Evolutionary conservation across 2,888 invertebrate species (phyloP), one percentile per base, ranked within the genome.

Genomic region (Drosophila basisetae): DNA sequence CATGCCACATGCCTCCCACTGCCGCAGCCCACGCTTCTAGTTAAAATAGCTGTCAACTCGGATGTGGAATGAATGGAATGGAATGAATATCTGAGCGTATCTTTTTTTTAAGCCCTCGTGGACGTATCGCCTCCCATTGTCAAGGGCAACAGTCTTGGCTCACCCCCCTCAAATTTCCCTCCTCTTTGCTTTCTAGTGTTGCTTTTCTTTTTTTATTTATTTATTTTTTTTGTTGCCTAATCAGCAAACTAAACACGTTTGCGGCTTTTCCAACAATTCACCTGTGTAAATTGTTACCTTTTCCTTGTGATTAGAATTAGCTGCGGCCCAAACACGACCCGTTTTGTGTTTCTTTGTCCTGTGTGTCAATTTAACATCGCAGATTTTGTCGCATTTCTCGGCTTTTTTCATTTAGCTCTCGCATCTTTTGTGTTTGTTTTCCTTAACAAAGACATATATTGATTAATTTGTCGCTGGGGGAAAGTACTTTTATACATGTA

Each of bases 191-290:
- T 54, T 56, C 11, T 60, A 16, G 16, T 39, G 41, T 22, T 58
- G 58, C 28, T 25, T 47, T 47, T n/a, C n/a, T 37, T 41, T 18
- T 47, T 22, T 53, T 47, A 31, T 53, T 22, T 35, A n/a, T 49
- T 65, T 39, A 25, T 62, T 53, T 65, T 53, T 65, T 70, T 78
- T 64, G 49, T 74, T 58, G 68, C 74, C 72, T 77, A 77, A 82
- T 82, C 82, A 79, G 66, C 71, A 81, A 73, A 71, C 81, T 73
- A 73, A 81, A 76, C 82, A 81, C 81, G 81, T 79, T 81, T 78
- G 73, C 43, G 73, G 73, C 68, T 79, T 78, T 82, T 68, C 55
- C 61, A 63, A 56, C 53, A 63, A 61, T 75, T 54, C 66, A 28
- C 33, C 39, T 31, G 33, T 16, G 16, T 52, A 59, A 72, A 63